These are phyloP conservation scores for Sebastes paucispinis DNA, from an alignment of 2,797 vertebrate species.

Conservation along the genomic window DNA sequence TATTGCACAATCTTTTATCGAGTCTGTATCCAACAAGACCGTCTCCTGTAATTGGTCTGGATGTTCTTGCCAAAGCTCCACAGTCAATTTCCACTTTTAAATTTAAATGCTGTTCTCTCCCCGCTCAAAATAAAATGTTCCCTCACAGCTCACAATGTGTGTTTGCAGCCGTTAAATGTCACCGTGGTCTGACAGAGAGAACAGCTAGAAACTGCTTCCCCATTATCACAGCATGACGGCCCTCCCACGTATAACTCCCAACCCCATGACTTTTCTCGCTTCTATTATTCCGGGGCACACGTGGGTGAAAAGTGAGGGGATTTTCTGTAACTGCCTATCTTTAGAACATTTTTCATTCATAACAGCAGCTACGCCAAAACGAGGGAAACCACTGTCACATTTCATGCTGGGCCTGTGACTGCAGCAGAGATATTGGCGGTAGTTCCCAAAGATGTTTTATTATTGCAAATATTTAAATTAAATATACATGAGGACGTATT, in stretches of 20 bases:
- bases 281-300: slow-evolving; percentile 47
- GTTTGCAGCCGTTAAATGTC: slow-evolving; percentile 16
- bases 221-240: slow-evolving; percentile 57
- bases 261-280: slow-evolving; percentile 30
- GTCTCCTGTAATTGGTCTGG: neutral
- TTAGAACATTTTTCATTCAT: slow-evolving; percentile 27
- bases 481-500: neutral
- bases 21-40: neutral
- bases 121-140: slow-evolving; percentile 38
- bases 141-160: slow-evolving; percentile 30
- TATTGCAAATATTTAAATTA: neutral
- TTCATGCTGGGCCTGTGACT: neutral
- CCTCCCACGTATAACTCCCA: slow-evolving; percentile 47
- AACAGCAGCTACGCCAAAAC: slow-evolving; percentile 5
- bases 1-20: neutral
- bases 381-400: slow-evolving; percentile 16
- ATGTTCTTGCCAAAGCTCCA: neutral
- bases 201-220: slow-evolving; percentile 33
- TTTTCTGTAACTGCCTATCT: slow-evolving; percentile 58
- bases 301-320: slow-evolving; percentile 58
- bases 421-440: neutral
- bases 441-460: neutral
- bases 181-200: slow-evolving; percentile 28
- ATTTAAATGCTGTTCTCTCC: slow-evolving; percentile 5
- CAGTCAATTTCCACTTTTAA: neutral